Evolutionary conservation across 2,113 vertebrate species (phyloP).

Genomic region (Sinocyclocheilus grahami): DNA sequence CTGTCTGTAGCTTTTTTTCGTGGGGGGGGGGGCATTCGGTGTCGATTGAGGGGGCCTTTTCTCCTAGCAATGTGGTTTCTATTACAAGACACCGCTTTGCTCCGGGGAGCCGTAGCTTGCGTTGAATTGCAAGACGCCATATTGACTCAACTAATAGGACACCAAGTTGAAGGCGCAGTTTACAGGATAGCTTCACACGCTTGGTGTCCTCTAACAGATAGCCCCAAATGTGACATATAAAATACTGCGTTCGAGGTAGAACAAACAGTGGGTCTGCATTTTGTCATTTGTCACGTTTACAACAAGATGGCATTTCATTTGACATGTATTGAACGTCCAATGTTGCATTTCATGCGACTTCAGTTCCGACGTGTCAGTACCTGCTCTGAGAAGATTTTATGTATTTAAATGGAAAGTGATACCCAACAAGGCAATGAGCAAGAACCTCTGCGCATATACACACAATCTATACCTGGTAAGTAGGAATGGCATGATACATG

Average conservation of each 20-base stretch:
- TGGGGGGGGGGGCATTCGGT: too few relatives aligned
- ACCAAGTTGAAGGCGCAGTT: constrained; percentile 68
- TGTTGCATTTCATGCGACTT: constrained; percentile 49
- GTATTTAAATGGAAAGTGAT: constrained; percentile 19
- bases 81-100: constrained; percentile 68
- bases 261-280: constrained; percentile 18
- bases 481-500: not conserved
- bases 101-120: constrained; percentile 70
- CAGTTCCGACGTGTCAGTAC: constrained; percentile 31
- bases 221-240: constrained; percentile 51
- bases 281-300: constrained; percentile 42
- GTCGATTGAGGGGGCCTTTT: too few relatives aligned
- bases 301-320: constrained; percentile 54
- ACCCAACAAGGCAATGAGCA: constrained; percentile 11
- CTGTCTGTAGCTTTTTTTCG: not conserved
- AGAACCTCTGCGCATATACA: not conserved
- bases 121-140: constrained; percentile 76
- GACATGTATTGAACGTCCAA: constrained; percentile 43
- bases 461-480: constrained; percentile 12
- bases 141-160: constrained; percentile 77
- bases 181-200: constrained; percentile 71
- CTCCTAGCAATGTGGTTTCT: constrained; percentile 66
- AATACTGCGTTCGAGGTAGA: constrained; percentile 54
- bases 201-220: constrained; percentile 59
- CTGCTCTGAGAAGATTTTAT: constrained; percentile 27